Evolutionary conservation across 2,888 invertebrate species (phyloP).

Genomic region (Urechis unicinctus): DNA sequence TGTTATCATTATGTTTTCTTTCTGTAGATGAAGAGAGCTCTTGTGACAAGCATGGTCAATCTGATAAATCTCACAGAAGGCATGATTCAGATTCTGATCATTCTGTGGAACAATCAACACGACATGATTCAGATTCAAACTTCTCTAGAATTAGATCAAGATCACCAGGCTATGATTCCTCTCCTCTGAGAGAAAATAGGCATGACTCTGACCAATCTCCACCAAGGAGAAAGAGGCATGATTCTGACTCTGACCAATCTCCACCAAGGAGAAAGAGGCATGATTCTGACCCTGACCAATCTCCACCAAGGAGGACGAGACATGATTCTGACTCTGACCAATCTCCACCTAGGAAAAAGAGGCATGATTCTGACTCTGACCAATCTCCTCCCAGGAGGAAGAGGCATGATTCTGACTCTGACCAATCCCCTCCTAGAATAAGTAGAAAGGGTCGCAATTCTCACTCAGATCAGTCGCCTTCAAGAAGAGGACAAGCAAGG

Average conservation of each 20-base stretch:
- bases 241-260: conserved; percentile 31
- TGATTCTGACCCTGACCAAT: conserved; percentile 27
- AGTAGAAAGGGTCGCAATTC: conserved; percentile 23
- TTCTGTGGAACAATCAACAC: conserved; percentile 25
- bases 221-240: conserved; percentile 21
- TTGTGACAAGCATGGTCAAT: too few species aligned
- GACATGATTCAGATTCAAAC: conserved; percentile 29
- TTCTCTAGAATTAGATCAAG: conserved; percentile 26
- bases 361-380: conserved; percentile 28
- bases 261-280: conserved; percentile 25
- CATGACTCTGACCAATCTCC: conserved; percentile 25
- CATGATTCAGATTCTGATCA: conserved; percentile 31
- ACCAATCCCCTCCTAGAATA: conserved; percentile 22
- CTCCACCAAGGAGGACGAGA: conserved; percentile 25
- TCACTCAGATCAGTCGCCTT: conserved; percentile 28
- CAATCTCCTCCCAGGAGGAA: conserved; percentile 25
- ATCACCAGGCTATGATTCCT: conserved; percentile 15
- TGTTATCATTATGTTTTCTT: too few species aligned
- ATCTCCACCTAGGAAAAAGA: conserved; percentile 26
- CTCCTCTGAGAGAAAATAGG: conserved; percentile 20
- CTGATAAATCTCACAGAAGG: too few species aligned
- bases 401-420: conserved; percentile 14
- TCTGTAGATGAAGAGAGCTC: too few species aligned
- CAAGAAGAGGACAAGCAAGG: conserved; percentile 5
- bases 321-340: conserved; percentile 31